phyloP scores from a whole-genome alignment of 2,888 invertebrate genomes.

The Spatulosminthurus flaviceps region DNA sequence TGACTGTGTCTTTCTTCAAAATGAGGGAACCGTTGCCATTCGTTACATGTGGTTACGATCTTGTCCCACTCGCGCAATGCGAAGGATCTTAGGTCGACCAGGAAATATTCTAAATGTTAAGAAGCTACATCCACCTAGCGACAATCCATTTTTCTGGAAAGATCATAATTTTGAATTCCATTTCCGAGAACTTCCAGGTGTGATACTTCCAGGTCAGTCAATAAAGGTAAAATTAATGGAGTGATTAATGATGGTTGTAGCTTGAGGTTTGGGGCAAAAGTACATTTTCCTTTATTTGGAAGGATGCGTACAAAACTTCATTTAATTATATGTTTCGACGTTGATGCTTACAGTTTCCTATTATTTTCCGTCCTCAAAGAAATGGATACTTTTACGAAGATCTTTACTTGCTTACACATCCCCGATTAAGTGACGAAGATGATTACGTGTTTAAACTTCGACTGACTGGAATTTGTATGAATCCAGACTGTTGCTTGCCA shows the following conservation, averaged over 20 bases:
- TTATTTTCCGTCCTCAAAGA: constrained; percentile 54
- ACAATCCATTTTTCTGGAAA: constrained; percentile 48
- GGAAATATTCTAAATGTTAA: constrained; percentile 32
- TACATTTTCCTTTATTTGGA: too few relatives aligned
- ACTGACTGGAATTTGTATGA: constrained; percentile 57
- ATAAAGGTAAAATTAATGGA: constrained; percentile 33
- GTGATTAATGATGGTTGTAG: too few relatives aligned
- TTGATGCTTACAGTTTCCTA: constrained; percentile 51
- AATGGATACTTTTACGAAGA: constrained; percentile 58
- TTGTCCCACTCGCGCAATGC: constrained; percentile 52
- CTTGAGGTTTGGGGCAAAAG: too few relatives aligned
- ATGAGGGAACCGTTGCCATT: constrained; percentile 59
- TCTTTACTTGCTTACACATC: constrained; percentile 59
- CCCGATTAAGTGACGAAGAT: constrained; percentile 48
- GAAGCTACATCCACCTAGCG: constrained; percentile 33
- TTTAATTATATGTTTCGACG: too few relatives aligned
- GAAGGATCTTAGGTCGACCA: constrained; percentile 46
- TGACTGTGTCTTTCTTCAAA: constrained; percentile 50
- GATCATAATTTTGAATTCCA: constrained; percentile 56
- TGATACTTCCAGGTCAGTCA: constrained; percentile 58
- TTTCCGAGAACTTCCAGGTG: constrained; percentile 53
- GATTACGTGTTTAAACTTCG: constrained; percentile 46
- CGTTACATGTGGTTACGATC: constrained; percentile 56
- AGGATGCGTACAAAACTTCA: too few relatives aligned
- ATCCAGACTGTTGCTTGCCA: constrained; percentile 46